Base-by-base conservation (phyloP, 1,140 invertebrate genomes). In the Euura saliciscinereae region DNA sequence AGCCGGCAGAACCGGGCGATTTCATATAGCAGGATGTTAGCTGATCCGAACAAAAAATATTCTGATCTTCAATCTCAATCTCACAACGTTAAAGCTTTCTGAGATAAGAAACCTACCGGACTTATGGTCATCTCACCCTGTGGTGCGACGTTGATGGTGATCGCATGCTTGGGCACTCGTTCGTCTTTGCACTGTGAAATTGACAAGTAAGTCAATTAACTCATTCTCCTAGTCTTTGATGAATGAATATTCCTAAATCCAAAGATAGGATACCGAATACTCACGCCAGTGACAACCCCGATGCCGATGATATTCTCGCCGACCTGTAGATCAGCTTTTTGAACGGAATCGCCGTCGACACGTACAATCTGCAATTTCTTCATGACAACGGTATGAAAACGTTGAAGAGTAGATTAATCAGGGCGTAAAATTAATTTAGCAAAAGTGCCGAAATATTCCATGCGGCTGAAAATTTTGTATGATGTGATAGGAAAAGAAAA, bases 21-120 rank as follows among this genome's bases (percentile, higher is more conserved):
- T 76, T 82, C 59, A 80, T 77, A 5, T 77, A 81, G 75, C 80
- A 82, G 6, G 73, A 72, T 70, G 71, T 68, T 64, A 78, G 73
- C 74, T 80, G 69, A 74, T 71, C 66, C 71, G 51, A n/a, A 59
- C 79, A 72, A 11, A 72, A 78, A 75, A 75, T 75, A 46, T 51
- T 5, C 13, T 59, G 2, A 59, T 59, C 3, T 59, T n/a, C 51
- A 59, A 59, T 59, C 28, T 28, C 28, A 59, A 59, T 59, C 13
- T 59, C 13, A 59, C 2, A 59, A n/a, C 10, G 3, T 59, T n/a
- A 6, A n/a, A 4, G 51, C 13, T 59, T 59, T 59, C 28, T 28
- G 28, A 28, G 28, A 28, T 28, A 28, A 28, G 1, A 75, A 68
- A 69, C 73, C 78, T 75, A 82, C 80, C 77, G 80, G 79, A 42